Conservation (phyloP, 2,797 vertebrate genomes). For the Acanthis flammea region DNA sequence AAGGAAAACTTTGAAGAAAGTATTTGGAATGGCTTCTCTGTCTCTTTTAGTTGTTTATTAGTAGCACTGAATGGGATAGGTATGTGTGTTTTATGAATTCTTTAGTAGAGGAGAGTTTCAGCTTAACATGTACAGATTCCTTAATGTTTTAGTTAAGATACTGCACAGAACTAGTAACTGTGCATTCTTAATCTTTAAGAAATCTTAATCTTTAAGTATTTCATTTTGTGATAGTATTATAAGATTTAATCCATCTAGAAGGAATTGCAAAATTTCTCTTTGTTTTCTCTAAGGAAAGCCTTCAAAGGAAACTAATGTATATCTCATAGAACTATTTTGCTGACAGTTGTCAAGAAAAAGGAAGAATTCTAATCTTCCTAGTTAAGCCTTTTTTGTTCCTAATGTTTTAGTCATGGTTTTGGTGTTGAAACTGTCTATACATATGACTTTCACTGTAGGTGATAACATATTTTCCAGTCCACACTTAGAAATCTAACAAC, state of each 20-base stretch:
- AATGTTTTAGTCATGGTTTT: background rate
- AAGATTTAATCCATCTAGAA: background rate
- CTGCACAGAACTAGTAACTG: background rate
- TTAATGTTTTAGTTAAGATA: background rate
- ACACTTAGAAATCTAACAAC: background rate
- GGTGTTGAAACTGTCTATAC: background rate
- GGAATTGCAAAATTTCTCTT: background rate
- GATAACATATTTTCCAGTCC: background rate
- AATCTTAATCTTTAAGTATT: background rate
- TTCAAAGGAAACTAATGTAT: background rate
- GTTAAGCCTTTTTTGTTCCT: background rate
- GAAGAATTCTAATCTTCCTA: background rate
- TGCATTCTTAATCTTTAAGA: background rate
- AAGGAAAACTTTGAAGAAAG: background rate
- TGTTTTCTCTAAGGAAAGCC: background rate
- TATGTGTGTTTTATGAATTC: background rate
- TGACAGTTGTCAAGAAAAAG: background rate
- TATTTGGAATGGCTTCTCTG: background rate
- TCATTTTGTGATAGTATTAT: background rate
- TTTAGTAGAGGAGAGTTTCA: background rate
- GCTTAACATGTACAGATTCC: background rate
- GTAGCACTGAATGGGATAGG: background rate
- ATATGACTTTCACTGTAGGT: accelerated
- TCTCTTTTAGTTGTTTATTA: background rate
- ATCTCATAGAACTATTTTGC: background rate